Base-by-base conservation (phyloP, 1,140 invertebrate genomes). In the Psilanteris sp. region DNA sequence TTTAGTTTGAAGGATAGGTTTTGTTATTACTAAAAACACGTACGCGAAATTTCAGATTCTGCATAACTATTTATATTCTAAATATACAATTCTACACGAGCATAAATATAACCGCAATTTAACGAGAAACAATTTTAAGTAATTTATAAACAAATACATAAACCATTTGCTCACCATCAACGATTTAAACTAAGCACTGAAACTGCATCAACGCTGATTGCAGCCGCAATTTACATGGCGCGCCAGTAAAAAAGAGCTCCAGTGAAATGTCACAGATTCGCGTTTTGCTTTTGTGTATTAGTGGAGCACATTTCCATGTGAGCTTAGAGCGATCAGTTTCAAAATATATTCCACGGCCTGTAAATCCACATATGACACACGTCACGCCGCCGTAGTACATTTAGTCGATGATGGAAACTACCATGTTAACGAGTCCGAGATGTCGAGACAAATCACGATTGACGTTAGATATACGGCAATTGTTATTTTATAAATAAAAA, bases 251-350 rank as follows among this genome's bases (percentile, higher is more conserved):
- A 41, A 18, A 50, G 43, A 36, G 10, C 10, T 27, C 13, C 36
- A 31, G 39, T 61, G 41, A 78, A 82, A 82, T 66, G 74, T 77
- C 62, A 70, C 66, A 32, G 31, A 34, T 14, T 26, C 20, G 43
- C 13, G 52, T 36, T 46, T 48, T 36, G 77, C 70, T 82, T 81
- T 80, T 79, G 39, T 31, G 41, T 59, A 52, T 59, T 41, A 29
- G 44, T 66, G 43, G 62, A 79, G 54, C 78, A 66, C 66, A 64
- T 81, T 81, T 79, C 68, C 75, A 71, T 79, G 66, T 81, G 79
- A 77, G 79, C 81, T 82, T 80, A 82, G 76, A 74, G 62, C 73
- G 75, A 82, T 82, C 79, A 77, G 72, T 70, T 55, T 52, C 32
- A 52, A 61, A 61, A 59, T 50, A 24, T 59, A 70, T 57, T 61